Conservation (phyloP, 2,113 vertebrate species). For the Paraplagusia blochii region DNA sequence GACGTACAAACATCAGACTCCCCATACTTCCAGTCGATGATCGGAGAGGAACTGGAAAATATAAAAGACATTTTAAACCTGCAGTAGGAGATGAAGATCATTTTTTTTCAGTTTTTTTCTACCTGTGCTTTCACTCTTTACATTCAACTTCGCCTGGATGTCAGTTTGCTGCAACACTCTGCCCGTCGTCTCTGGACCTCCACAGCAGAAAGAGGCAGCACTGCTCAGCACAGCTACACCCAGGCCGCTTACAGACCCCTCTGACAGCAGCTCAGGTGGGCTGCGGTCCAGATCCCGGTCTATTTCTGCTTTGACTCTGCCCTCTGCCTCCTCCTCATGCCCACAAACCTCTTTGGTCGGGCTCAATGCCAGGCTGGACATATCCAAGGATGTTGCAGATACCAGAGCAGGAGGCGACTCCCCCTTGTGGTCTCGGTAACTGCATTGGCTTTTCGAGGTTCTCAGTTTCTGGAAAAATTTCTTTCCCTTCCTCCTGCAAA, state of each 20-base stretch:
- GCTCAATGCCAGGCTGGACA: conserved; percentile 27
- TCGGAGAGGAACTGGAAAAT: conserved; percentile 38
- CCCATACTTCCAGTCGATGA: conserved; percentile 25
- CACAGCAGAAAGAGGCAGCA: conserved; percentile 73
- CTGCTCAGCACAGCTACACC: conserved; percentile 57
- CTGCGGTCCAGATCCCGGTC: conserved; percentile 50
- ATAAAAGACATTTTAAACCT: not conserved
- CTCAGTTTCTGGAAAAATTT: conserved; percentile 63
- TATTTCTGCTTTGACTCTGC: conserved; percentile 51
- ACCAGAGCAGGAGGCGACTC: conserved; percentile 23
- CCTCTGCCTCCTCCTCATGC: conserved; percentile 43
- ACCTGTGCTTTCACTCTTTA: conserved; percentile 53
- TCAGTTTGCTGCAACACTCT: conserved; percentile 3
- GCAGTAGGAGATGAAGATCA: not conserved
- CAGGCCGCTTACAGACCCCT: conserved; percentile 43
- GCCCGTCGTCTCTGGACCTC: conserved; percentile 46
- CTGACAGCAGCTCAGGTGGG: conserved; percentile 39
- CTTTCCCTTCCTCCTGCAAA: conserved; percentile 64
- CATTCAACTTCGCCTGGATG: conserved; percentile 14
- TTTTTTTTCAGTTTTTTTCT: too few species aligned
- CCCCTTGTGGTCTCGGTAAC: conserved; percentile 14
- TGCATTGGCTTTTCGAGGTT: conserved; percentile 16
- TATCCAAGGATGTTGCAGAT: conserved; percentile 24
- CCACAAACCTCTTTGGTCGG: conserved; percentile 25
- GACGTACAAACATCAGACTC: conserved; percentile 75